Conservation (phyloP, 2,113 vertebrate species). For the Ptyas mucosa region DNA sequence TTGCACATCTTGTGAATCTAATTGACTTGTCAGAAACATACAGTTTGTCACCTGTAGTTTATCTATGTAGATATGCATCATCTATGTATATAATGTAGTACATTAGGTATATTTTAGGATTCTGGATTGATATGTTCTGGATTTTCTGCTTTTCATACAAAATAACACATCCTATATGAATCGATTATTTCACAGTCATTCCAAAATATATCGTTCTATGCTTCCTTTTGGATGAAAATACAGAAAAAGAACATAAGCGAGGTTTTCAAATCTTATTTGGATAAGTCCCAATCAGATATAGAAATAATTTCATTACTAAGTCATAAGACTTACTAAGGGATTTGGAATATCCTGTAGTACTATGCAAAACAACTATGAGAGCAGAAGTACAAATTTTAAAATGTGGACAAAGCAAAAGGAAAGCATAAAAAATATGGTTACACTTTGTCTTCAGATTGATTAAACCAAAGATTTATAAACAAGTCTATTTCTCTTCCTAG, state of each 20-base stretch:
- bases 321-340: background rate
- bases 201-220: background rate
- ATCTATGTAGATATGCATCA: too few species aligned
- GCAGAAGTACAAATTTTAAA: background rate
- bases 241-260: background rate
- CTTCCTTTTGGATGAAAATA: background rate
- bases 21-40: background rate
- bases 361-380: background rate
- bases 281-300: slow-evolving; percentile 14
- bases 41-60: background rate
- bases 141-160: background rate
- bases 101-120: too few species aligned
- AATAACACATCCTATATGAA: background rate
- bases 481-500: background rate
- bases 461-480: background rate
- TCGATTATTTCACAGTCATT: background rate
- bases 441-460: background rate
- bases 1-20: background rate
- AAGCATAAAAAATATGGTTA: background rate
- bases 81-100: too few species aligned
- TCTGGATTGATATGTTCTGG: background rate
- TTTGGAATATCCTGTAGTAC: background rate
- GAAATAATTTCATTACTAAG: background rate
- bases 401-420: background rate
- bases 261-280: slow-evolving; percentile 34